Evolutionary conservation across 2,113 vertebrate genomes (phyloP).

Genomic region (Tachysurus vachellii): DNA sequence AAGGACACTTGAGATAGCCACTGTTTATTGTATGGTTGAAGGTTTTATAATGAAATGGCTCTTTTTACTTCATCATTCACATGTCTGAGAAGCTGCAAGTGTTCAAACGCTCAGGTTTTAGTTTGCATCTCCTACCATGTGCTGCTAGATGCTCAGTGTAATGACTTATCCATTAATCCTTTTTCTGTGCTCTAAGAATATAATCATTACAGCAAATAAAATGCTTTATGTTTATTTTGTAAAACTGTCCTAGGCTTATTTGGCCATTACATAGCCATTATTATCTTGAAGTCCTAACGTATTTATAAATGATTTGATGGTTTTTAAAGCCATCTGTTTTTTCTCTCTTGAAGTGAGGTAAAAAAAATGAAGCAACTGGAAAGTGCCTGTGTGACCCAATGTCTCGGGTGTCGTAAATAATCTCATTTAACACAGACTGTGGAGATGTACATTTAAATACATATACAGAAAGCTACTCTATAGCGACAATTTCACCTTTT

Average conservation of each 20-base stretch:
- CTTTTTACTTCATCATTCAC: not conserved
- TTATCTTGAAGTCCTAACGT: not conserved
- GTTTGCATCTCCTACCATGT: not conserved
- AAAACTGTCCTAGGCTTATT: not conserved
- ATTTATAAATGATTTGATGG: too few relatives aligned
- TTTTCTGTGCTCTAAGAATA: not conserved
- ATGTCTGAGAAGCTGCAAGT: not conserved
- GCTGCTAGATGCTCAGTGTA: not conserved
- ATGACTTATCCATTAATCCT: not conserved
- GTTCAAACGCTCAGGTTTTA: not conserved
- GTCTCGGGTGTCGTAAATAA: not conserved
- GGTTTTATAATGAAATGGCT: not conserved
- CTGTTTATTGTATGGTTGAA: not conserved
- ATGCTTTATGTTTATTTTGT: not conserved
- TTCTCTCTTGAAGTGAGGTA: not conserved
- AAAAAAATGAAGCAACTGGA: not conserved
- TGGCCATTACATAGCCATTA: not conserved
- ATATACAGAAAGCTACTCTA: not conserved
- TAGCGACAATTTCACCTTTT: too few relatives aligned
- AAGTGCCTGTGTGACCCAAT: not conserved
- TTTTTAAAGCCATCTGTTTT: not conserved
- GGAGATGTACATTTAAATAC: not conserved
- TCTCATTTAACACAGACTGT: not conserved
- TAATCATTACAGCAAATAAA: not conserved
- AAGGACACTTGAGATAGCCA: not conserved